These are phyloP conservation scores for Tinamus major DNA, from an alignment of 2,797 vertebrate genomes.

Conservation along the genomic window DNA sequence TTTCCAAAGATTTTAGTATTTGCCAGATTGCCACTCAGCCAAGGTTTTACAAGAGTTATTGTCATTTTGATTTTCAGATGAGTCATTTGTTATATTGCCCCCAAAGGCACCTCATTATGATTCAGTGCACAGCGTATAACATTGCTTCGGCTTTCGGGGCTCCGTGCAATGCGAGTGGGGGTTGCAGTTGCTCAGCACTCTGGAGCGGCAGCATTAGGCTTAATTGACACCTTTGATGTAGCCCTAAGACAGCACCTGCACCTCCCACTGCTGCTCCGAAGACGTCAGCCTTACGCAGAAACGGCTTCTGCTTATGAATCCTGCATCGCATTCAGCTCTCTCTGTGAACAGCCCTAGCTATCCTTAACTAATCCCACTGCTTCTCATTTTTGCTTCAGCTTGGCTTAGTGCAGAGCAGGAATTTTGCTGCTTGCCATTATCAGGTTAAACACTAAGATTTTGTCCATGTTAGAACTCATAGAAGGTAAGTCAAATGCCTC, in stretches of 20 bases:
- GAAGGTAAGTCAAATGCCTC: conserved; percentile 90
- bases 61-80: conserved; percentile 79
- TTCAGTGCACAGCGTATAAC: conserved; percentile 78
- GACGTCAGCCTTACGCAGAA: conserved; percentile 94
- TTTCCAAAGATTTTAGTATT: conserved; percentile 60
- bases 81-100: conserved; percentile 79
- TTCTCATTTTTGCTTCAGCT: conserved; percentile 68
- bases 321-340: conserved; percentile 81
- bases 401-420: conserved; percentile 70
- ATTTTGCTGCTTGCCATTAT: conserved; percentile 63
- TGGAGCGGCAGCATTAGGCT: conserved; percentile 76
- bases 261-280: conserved; percentile 84
- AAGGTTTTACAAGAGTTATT: conserved; percentile 75
- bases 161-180: conserved; percentile 71
- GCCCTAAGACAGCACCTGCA: conserved; percentile 84
- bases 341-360: conserved; percentile 79
- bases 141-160: conserved; percentile 77
- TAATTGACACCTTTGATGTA: conserved; percentile 87
- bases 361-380: conserved; percentile 84
- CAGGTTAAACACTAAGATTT: conserved; percentile 73
- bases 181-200: conserved; percentile 70
- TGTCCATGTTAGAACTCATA: conserved; percentile 93
- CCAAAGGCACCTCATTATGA: conserved; percentile 80
- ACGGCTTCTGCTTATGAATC: conserved; percentile 86
- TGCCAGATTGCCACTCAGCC: conserved; percentile 66